A percentile compares a stretch with the other conserved stretches of the same genome.
phyloP scores from a whole-genome alignment of 2,888 invertebrate genomes.

The Julus scandinavius region DNA sequence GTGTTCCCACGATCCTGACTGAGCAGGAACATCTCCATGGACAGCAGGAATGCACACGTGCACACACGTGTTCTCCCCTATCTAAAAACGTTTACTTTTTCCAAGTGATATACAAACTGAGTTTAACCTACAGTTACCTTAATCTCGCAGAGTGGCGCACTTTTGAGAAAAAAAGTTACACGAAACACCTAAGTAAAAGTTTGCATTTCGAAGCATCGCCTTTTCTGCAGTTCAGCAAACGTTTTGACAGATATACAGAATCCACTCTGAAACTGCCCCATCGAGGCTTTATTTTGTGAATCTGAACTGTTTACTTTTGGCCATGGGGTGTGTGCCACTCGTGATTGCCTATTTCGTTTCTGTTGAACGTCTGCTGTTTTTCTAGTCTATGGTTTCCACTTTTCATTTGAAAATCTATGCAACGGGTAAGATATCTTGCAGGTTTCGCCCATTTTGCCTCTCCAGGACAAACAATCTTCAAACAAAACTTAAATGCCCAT shows the following conservation, averaged over 20 bases:
- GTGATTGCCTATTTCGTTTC: slow-evolving; percentile 19
- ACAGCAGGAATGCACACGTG: background rate
- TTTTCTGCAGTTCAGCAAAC: slow-evolving; percentile 22
- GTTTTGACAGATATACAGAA: background rate
- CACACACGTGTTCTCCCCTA: slow-evolving; percentile 13
- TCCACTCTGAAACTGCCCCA: background rate
- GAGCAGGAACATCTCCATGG: background rate
- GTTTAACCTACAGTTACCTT: background rate
- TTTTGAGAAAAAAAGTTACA: background rate
- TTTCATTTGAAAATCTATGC: slow-evolving; percentile 2
- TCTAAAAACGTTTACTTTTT: slow-evolving; percentile 30
- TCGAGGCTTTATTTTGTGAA: slow-evolving; percentile 21
- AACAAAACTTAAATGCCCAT: slow-evolving; percentile 24
- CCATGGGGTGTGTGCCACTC: slow-evolving; percentile 6
- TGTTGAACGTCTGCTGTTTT: background rate
- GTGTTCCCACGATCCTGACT: background rate
- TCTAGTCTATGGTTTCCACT: slow-evolving; percentile 26
- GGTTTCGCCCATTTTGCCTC: background rate
- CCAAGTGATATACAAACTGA: slow-evolving; percentile 4
- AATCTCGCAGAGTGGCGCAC: background rate
- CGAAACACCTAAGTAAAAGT: background rate
- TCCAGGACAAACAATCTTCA: slow-evolving; percentile 7
- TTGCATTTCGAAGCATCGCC: background rate
- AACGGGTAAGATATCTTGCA: background rate
- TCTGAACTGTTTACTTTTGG: background rate